A percentile compares a stretch with the other conserved stretches of the same genome.
Conservation (phyloP, 2,888 invertebrate genomes). For the Strigamia transsilvanica region DNA sequence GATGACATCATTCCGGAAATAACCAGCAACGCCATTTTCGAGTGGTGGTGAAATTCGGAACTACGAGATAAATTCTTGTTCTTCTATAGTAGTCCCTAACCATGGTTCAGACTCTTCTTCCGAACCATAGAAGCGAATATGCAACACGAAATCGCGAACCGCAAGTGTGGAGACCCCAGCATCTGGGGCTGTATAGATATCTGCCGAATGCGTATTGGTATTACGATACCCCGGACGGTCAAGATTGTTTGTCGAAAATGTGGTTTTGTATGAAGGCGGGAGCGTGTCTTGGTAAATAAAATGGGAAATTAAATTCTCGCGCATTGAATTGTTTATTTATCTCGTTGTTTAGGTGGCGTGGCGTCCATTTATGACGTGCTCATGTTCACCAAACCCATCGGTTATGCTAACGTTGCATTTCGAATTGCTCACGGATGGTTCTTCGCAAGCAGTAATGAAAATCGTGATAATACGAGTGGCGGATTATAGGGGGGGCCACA, state of each 20-base stretch:
- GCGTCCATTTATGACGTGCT: constrained; percentile 70
- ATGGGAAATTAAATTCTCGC: neutral
- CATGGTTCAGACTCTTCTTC: too few species aligned
- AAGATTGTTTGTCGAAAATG: constrained; percentile 73
- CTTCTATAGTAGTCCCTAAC: too few species aligned
- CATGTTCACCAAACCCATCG: constrained; percentile 71
- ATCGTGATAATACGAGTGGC: neutral
- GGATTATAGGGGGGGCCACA: too few species aligned
- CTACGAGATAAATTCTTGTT: too few species aligned
- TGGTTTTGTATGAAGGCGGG: constrained; percentile 71
- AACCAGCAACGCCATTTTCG: too few species aligned
- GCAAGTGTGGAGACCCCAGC: too few species aligned
- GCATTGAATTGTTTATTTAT: neutral
- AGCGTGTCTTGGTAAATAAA: constrained; percentile 63
- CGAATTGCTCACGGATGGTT: constrained; percentile 61
- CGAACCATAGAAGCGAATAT: too few species aligned
- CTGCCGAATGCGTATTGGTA: constrained; percentile 64
- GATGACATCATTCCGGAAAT: too few species aligned
- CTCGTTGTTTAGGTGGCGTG: constrained; percentile 41
- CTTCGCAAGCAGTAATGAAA: constrained; percentile 5
- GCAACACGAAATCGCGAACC: too few species aligned
- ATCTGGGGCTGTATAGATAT: too few species aligned
- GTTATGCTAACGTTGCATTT: constrained; percentile 66
- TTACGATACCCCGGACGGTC: constrained; percentile 77
- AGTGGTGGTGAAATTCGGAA: too few species aligned